Percentiles rank a stretch among this genome's conserved stretches.
Conservation (phyloP, 2,113 vertebrate genomes). For the Hemiprocne comata region DNA sequence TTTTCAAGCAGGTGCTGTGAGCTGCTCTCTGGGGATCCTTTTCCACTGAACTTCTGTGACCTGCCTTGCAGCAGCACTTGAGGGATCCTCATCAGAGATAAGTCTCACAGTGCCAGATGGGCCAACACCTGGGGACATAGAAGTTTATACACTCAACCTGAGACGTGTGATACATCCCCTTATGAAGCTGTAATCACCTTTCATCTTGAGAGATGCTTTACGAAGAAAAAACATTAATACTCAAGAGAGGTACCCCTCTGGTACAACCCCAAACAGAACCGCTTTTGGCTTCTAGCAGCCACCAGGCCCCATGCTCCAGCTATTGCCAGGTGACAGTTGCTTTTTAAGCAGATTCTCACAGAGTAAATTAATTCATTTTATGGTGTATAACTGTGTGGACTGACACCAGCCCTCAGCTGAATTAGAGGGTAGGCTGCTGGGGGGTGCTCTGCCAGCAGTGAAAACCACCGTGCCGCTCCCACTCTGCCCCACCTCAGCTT, state of each 20-base stretch:
- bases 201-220: not conserved
- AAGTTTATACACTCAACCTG: not conserved
- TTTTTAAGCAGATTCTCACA: not conserved
- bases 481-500: not conserved
- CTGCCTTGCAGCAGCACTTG: accelerated
- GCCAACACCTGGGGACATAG: accelerated
- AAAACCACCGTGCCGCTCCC: accelerated
- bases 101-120: accelerated
- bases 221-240: not conserved
- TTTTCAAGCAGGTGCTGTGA: accelerated
- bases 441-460: accelerated
- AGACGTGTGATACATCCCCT: no score
- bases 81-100: not conserved
- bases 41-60: accelerated
- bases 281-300: not conserved
- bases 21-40: accelerated
- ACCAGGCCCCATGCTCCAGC: not conserved
- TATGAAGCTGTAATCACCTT: not conserved
- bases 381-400: accelerated
- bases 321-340: not conserved
- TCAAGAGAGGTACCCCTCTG: not conserved
- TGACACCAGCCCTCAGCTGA: not conserved
- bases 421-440: accelerated
- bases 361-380: not conserved
- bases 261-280: not conserved